Percentiles rank a stretch among this genome's conserved stretches.
Conservation (phyloP, 2,113 vertebrate species). For the Hepsetus odoe region DNA sequence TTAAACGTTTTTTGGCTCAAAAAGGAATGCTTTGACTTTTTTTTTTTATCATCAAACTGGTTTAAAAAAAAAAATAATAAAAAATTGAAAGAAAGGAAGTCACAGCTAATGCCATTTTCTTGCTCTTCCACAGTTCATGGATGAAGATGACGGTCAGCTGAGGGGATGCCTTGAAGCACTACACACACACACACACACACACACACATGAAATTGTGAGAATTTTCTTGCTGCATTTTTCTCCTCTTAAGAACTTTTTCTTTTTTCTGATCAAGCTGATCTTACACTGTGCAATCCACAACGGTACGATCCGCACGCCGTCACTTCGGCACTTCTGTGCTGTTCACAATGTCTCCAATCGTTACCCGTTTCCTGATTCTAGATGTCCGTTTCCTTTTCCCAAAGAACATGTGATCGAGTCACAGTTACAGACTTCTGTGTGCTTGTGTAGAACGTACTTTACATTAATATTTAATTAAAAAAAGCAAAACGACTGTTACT, state of each 20-base stretch:
- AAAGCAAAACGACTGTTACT: no score
- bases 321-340: background rate
- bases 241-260: background rate
- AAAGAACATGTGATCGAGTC: background rate
- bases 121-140: background rate
- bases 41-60: no score
- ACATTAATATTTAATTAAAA: background rate
- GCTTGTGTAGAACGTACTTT: background rate
- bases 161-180: conserved; percentile 21
- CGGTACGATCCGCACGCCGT: conserved; percentile 1
- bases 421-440: background rate
- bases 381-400: background rate
- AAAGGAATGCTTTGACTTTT: no score
- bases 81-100: no score
- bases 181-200: conserved; percentile 25
- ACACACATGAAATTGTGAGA: background rate
- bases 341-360: background rate
- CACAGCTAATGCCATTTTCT: background rate
- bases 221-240: background rate
- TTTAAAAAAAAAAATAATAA: no score
- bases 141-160: conserved; percentile 12
- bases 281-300: background rate
- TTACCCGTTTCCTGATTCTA: background rate
- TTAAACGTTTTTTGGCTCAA: no score
- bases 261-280: background rate